Percentiles rank a stretch among this genome's conserved stretches.
phyloP scores from a whole-genome alignment of 2,113 vertebrate genomes.

The Lota lota region DNA sequence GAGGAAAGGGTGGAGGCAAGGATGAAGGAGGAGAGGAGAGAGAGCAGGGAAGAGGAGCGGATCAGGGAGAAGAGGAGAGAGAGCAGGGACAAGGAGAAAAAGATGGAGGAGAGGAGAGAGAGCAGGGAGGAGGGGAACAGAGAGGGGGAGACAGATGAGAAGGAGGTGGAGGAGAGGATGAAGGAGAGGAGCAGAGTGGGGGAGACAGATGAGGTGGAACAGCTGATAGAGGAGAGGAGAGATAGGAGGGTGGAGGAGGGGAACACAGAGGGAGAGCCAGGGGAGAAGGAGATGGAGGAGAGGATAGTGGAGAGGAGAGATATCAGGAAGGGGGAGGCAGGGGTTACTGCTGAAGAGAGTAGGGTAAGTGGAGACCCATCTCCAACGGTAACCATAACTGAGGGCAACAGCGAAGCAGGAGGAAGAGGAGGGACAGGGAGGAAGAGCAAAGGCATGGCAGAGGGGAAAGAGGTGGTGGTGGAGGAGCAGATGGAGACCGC shows the following conservation, averaged over 20 bases:
- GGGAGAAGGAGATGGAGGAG: background rate
- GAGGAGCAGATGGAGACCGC: background rate
- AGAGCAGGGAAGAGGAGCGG: conserved; percentile 3
- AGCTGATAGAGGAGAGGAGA: background rate
- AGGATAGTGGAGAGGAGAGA: background rate
- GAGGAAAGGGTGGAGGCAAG: background rate
- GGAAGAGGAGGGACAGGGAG: background rate
- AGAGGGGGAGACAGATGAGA: background rate
- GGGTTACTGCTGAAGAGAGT: no score
- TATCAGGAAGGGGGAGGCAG: no score
- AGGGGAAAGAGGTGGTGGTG: background rate
- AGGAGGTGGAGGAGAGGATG: background rate
- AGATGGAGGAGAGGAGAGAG: background rate
- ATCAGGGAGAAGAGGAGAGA: background rate
- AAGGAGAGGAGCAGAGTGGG: background rate
- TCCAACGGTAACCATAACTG: no score
- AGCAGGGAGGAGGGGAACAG: background rate
- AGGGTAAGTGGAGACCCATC: no score
- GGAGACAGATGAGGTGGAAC: background rate
- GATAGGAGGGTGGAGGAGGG: background rate
- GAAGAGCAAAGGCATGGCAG: background rate
- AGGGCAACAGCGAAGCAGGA: background rate
- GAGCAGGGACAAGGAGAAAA: background rate
- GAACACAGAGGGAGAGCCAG: no score
- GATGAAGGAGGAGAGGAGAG: background rate